These are phyloP conservation scores for Poecilia wingei DNA, from an alignment of 2,797 vertebrate species.

Conservation along the genomic window DNA sequence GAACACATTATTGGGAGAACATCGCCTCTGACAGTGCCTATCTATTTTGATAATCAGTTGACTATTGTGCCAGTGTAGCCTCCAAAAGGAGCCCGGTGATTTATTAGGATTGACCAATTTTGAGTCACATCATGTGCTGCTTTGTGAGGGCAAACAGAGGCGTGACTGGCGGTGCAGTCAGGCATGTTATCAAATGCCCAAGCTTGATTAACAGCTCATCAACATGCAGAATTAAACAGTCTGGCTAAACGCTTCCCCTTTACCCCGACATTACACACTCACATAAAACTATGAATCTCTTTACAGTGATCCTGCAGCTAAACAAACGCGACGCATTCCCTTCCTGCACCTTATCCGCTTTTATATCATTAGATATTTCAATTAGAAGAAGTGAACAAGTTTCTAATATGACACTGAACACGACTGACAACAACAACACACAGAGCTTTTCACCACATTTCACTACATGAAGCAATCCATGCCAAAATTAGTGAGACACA, in stretches of 20 bases:
- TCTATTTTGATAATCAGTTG: conserved; percentile 76
- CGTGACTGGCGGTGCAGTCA: conserved; percentile 74
- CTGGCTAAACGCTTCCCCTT: conserved; percentile 58
- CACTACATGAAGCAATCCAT: conserved; percentile 60
- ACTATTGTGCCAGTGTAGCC: conserved; percentile 62
- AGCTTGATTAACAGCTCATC: conserved; percentile 75
- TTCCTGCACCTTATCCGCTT: conserved; percentile 33
- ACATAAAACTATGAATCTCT: conserved; percentile 59
- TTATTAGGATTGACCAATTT: conserved; percentile 77
- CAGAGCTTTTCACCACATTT: conserved; percentile 54
- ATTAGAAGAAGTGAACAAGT: conserved; percentile 33
- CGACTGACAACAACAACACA: conserved; percentile 51
- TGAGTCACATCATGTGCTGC: conserved; percentile 72
- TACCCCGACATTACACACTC: conserved; percentile 53
- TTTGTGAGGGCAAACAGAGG: conserved; percentile 71
- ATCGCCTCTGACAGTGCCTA: conserved; percentile 72
- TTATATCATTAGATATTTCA: conserved; percentile 53
- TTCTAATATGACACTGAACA: conserved; percentile 63
- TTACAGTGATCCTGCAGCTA: conserved; percentile 18
- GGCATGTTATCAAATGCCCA: conserved; percentile 75
- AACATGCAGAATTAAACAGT: conserved; percentile 74
- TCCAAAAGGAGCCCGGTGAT: conserved; percentile 61
- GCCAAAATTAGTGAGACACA: conserved; percentile 40
- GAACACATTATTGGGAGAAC: conserved; percentile 72
- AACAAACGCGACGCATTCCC: conserved; percentile 41